Conservation (phyloP, 2,797 vertebrate species). For the Eospalax fontanierii region DNA sequence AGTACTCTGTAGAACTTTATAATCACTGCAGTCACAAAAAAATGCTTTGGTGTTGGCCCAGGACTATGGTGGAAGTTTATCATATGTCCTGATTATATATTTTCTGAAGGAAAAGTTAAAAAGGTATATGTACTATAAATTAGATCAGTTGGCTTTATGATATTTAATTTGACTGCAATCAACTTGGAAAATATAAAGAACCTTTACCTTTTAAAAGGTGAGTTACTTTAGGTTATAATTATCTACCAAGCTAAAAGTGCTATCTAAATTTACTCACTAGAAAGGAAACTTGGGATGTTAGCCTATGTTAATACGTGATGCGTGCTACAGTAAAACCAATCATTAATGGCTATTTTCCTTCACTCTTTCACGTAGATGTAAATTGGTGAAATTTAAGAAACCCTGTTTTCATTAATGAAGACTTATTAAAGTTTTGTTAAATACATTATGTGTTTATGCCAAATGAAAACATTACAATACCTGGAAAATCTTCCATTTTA, state of each 20-base stretch:
- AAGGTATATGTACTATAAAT: conserved; percentile 3
- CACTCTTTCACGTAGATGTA: background rate
- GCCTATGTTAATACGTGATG: background rate
- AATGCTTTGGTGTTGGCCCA: conserved; percentile 33
- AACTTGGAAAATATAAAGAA: conserved; percentile 60
- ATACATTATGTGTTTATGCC: conserved; percentile 32
- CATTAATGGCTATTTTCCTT: conserved; percentile 54
- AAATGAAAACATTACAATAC: conserved; percentile 34
- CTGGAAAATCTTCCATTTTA: conserved; percentile 72
- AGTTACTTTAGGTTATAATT: conserved; percentile 18
- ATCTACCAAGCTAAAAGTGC: conserved; percentile 46
- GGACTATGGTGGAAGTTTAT: conserved; percentile 56
- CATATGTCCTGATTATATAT: conserved; percentile 52
- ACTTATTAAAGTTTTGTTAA: conserved; percentile 63
- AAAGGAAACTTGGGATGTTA: conserved; percentile 58
- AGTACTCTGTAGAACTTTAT: conserved; percentile 60
- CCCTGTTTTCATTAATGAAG: conserved; percentile 47
- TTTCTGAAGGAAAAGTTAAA: conserved; percentile 24
- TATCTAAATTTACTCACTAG: conserved; percentile 26
- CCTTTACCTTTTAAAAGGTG: conserved; percentile 55
- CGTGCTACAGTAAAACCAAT: background rate
- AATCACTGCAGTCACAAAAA: conserved; percentile 70
- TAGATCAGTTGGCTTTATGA: conserved; percentile 25
- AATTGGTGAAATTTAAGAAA: conserved; percentile 51
- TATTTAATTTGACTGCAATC: conserved; percentile 26